phyloP scores from a whole-genome alignment of 2,888 invertebrate genomes.

The Ichneumoninae sp. region DNA sequence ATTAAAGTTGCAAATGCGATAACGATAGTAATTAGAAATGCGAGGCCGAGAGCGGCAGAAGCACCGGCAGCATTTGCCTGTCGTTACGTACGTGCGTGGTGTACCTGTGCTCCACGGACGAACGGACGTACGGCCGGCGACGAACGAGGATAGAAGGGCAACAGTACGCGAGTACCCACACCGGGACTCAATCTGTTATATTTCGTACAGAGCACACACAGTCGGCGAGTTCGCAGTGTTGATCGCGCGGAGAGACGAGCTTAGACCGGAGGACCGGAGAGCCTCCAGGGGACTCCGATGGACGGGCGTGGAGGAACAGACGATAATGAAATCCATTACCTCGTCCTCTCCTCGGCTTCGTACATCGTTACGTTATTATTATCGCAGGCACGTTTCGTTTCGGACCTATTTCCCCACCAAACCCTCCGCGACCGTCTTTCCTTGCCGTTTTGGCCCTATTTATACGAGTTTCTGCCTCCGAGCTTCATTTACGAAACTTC shows the following conservation, averaged over 20 bases:
- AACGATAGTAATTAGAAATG: slow-evolving; percentile 79
- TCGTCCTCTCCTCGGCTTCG: slow-evolving; percentile 21
- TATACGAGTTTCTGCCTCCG: not conserved
- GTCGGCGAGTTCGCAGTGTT: slow-evolving; percentile 4
- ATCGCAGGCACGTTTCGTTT: slow-evolving; percentile 37
- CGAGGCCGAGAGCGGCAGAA: slow-evolving; percentile 44
- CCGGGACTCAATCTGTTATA: slow-evolving; percentile 54
- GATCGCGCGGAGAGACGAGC: slow-evolving; percentile 1
- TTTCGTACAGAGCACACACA: not conserved
- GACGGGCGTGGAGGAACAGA: slow-evolving; percentile 53
- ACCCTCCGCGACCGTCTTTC: not conserved
- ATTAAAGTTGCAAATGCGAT: slow-evolving; percentile 81
- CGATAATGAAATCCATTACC: slow-evolving; percentile 78
- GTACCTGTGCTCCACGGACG: slow-evolving; percentile 22
- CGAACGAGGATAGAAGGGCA: slow-evolving; percentile 30
- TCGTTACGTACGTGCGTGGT: slow-evolving; percentile 59
- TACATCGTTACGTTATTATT: slow-evolving; percentile 50
- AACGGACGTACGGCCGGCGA: slow-evolving; percentile 17
- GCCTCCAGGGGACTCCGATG: slow-evolving; percentile 52
- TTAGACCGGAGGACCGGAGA: slow-evolving; percentile 20
- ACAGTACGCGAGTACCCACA: slow-evolving; percentile 15
- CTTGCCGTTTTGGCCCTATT: not conserved
- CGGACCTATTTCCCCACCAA: slow-evolving; percentile 1
- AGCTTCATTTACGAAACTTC: slow-evolving; percentile 1
- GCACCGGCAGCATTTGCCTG: slow-evolving; percentile 63